Base-by-base conservation (phyloP, 1,140 invertebrate genomes). In the Conus betulinus region DNA sequence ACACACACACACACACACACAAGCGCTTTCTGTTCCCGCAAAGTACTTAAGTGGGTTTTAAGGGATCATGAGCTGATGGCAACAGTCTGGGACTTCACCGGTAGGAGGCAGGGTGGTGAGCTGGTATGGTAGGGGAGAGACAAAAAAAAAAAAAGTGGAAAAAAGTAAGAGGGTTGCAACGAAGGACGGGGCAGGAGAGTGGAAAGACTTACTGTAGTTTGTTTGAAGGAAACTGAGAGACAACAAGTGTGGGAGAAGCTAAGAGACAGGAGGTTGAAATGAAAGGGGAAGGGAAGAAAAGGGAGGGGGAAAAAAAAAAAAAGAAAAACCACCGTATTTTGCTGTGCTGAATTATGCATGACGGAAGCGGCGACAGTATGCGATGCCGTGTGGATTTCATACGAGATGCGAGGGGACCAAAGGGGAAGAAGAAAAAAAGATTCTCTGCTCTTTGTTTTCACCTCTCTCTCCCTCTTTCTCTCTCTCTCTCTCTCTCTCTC, bases 401-500 rank as follows among this genome's bases (percentile, higher is more conserved):
- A 82, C 53, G 10, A 82, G 25, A 7, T 7, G 23, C 27, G 13
- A 6, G 55, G 10, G 51, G 11, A 13, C 53, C 15, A 51, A 13
- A 82, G n/a, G 51, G 8, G 8, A 82, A 82, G 10, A 53, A 51
- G 13, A 82, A 82, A 39, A 82, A 82, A 51, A 71, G 20, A 71
- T 17, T 6, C 71, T 13, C 25, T 71, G 60, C 23, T 27, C 20
- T 8, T 71, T 15, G 6, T 86, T 71, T 74, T 71, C 23, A 0
- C 20, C 55, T 60, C 55, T 85, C 10, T 85, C 13, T 60, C 13
- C 60, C 10, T 85, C 52, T 60, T 71, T 71, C 67, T 71, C 67
- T 71, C 67, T 71, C 67, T 71, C 67, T 71, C 67, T 71, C 67
- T 71, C 67, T 71, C 67, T 71, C 67, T 3, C 67, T 71, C 67